Evolutionary conservation across 2,888 invertebrate genomes (phyloP), one percentile per base, ranked within the genome.

Genomic region (Microplitis deprimator): DNA sequence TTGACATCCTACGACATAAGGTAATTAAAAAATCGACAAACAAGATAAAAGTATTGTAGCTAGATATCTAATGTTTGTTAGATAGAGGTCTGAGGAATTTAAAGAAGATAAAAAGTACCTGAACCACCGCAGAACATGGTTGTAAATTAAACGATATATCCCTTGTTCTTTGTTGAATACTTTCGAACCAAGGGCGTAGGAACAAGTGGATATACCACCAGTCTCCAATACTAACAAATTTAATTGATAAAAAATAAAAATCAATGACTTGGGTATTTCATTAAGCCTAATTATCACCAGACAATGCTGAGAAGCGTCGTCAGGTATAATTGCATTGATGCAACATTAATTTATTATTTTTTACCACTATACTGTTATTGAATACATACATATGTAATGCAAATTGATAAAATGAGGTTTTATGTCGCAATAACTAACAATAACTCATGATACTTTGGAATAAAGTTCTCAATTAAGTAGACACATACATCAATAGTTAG

Each of bases 111-210:
- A 50, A 50, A 50, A 50, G 13, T 50, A 50, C 50, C 50, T 50
- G 50, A 50, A 13, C 50, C 10, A 50, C 50, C 10, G 50, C 13
- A 29, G 29, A 59, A n/a, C 59, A 6, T 77, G 76, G 70, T 50
- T 50, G 77, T 72, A 77, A 80, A 79, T 80, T 73, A 79, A 78
- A 41, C 73, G 69, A 65, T 50, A 50, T 50, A 73, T 65, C 67
- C 68, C 75, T 75, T 73, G 71, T 60, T 72, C 72, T 74, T 73
- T 79, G 78, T 77, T 75, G 77, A 76, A 76, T 71, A 64, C 74
- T 76, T 68, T 64, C 50, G 29, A 62, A 59, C 65, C 80, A 81
- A 80, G 81, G 81, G 81, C 81, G 79, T 78, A 77, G 78, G 78
- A 78, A 50, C 74, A 77, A 69, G 41, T 75, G 81, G 77, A 78